These are phyloP conservation scores for Trissolcus japonicus DNA, from an alignment of 2,888 invertebrate species.

Conservation along the genomic window DNA sequence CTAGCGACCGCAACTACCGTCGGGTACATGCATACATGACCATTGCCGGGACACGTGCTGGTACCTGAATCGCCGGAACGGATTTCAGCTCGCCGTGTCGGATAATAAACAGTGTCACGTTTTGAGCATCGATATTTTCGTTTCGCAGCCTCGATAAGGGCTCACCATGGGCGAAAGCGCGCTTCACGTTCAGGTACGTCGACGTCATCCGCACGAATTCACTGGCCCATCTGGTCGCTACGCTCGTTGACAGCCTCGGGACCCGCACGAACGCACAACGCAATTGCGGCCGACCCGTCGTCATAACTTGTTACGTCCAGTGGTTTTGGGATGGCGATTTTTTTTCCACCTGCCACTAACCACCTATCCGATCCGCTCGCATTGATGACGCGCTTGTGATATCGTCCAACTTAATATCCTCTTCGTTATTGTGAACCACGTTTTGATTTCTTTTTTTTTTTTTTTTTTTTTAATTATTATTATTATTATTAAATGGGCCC, in stretches of 20 bases:
- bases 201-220: constrained; percentile 40
- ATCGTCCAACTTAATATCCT: not conserved
- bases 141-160: constrained; percentile 53
- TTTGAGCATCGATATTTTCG: constrained; percentile 42
- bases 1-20: constrained; percentile 67
- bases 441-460: not conserved
- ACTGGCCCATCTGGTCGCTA: constrained; percentile 12
- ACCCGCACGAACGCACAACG: constrained; percentile 16
- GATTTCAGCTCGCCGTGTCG: constrained; percentile 30
- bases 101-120: constrained; percentile 47
- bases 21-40: constrained; percentile 63
- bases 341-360: not conserved
- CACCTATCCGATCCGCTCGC: constrained; percentile 1
- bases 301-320: constrained; percentile 28
- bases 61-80: constrained; percentile 20
- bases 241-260: constrained; percentile 13
- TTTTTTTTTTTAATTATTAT: no score
- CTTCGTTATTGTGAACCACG: not conserved
- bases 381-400: not conserved
- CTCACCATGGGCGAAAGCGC: constrained; percentile 62
- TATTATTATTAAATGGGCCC: no score
- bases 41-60: constrained; percentile 42
- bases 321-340: not conserved
- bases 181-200: constrained; percentile 67
- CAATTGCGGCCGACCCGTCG: constrained; percentile 12